phyloP scores from a whole-genome alignment of 1,140 invertebrate genomes.

The Apocrypta bakeri region DNA sequence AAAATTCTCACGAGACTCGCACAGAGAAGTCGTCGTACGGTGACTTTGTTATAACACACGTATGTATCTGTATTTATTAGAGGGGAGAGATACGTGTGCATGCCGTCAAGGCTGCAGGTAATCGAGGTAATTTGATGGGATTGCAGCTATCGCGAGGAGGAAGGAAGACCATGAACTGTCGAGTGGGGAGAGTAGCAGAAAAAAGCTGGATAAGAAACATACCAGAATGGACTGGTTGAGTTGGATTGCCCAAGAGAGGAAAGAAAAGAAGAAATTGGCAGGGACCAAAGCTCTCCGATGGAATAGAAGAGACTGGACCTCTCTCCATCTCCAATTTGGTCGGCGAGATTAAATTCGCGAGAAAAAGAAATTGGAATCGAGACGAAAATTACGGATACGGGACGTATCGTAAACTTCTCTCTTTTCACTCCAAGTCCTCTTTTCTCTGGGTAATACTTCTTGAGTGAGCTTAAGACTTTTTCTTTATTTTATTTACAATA shows the following conservation, averaged over 20 bases:
- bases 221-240: conserved; percentile 48
- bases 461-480: not conserved
- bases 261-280: conserved; percentile 25
- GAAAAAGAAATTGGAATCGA: conserved; percentile 66
- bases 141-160: conserved; percentile 58
- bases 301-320: conserved; percentile 22
- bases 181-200: conserved; percentile 4
- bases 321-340: conserved; percentile 58
- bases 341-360: conserved; percentile 60
- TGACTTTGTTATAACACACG: not conserved
- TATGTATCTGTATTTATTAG: not conserved
- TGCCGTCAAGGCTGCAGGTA: conserved; percentile 63
- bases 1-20: not conserved
- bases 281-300: conserved; percentile 14
- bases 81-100: conserved; percentile 57
- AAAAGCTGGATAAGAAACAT: conserved; percentile 54
- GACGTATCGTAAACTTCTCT: conserved; percentile 43
- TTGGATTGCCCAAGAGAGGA: not conserved
- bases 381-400: conserved; percentile 60
- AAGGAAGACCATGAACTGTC: conserved; percentile 39
- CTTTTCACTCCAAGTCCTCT: conserved; percentile 34
- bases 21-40: not conserved
- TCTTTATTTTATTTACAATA: not conserved
- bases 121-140: conserved; percentile 67
- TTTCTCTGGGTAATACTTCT: not conserved